Evolutionary conservation across 2,797 vertebrate species (phyloP), one percentile per base, ranked within the genome.

Genomic region (Miichthys miiuy): DNA sequence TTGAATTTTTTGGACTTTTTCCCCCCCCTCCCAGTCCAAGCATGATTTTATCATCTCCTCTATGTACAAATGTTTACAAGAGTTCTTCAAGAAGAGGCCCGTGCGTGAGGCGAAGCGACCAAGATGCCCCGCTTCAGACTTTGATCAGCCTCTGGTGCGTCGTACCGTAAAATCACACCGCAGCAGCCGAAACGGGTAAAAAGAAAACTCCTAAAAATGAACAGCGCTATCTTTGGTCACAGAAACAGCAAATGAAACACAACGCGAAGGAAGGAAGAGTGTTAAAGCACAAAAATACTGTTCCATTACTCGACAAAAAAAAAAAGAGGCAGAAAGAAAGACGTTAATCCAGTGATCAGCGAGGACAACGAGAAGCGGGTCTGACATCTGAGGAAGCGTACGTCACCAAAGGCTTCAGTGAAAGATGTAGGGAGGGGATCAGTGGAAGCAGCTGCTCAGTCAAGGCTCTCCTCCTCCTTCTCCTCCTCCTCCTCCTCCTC

Each of bases 201-300:
- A 69, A 80, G 74, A 84, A 54, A 46, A 63, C 11, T 20, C 87
- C 92, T 56, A 88, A 85, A 61, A 82, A 90, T 88, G 20, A 72
- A 56, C 92, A 94, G 92, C 87, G 94, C 94, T 91, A 93, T 98
- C 97, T 99, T 98, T 98, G 97, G 97, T 98, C 97, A 98, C 97
- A 95, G 95, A 93, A 95, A 95, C 92, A 95, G 94, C 94, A 90
- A 95, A 90, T 69, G 50, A 91, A 87, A 89, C 79, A 69, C 81
- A 90, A 89, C 85, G 88, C 64, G 74, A 80, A 58, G 60, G 57
- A 42, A 73, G 73, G 60, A 66, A 56, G 71, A 69, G 61, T 10
- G 63, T 73, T 46, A 74, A 81, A 85, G 77, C 85, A 85, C 55
- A 52, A 79, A 88, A 78, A 90, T 79, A 81, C 44, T 76, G 84